These are phyloP conservation scores for Aporophyla nigra DNA, from an alignment of 2,888 invertebrate species.

Conservation along the genomic window DNA sequence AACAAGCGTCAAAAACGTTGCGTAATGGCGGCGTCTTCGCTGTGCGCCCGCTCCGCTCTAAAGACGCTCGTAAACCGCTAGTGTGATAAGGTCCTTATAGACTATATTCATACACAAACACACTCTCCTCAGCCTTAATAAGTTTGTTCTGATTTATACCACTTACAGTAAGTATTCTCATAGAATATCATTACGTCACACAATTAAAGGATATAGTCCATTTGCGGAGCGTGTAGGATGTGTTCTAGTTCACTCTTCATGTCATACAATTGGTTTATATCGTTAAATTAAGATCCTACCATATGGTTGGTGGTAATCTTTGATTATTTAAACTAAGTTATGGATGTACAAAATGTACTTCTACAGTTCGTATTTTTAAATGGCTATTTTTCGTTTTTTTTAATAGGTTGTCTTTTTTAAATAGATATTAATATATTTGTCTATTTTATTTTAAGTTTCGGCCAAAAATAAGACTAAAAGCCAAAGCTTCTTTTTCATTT, in stretches of 20 bases:
- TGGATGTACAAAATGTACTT: neutral
- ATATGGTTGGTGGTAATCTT: neutral
- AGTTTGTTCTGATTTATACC: conserved; percentile 20
- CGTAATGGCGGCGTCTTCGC: too few species aligned
- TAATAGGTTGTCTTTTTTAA: too few species aligned
- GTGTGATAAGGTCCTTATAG: too few species aligned
- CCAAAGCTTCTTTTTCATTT: too few species aligned
- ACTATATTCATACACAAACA: neutral
- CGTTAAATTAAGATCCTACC: conserved; percentile 18
- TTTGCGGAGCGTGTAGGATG: conserved; percentile 26
- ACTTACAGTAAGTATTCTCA: conserved; percentile 13
- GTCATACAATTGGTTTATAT: conserved; percentile 19
- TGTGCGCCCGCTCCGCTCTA: too few species aligned
- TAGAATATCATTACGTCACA: conserved; percentile 23
- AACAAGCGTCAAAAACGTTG: too few species aligned
- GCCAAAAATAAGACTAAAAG: too few species aligned
- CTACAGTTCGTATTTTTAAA: too few species aligned
- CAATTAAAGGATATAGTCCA: conserved; percentile 45
- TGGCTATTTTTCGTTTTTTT: too few species aligned
- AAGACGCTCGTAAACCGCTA: too few species aligned
- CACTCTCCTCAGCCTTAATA: neutral
- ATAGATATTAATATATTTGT: too few species aligned
- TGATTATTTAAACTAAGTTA: neutral
- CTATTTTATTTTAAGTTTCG: too few species aligned
- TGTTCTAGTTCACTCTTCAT: neutral